These are phyloP conservation scores for Dorcus hopei DNA, from an alignment of 2,888 invertebrate genomes.

Conservation along the genomic window DNA sequence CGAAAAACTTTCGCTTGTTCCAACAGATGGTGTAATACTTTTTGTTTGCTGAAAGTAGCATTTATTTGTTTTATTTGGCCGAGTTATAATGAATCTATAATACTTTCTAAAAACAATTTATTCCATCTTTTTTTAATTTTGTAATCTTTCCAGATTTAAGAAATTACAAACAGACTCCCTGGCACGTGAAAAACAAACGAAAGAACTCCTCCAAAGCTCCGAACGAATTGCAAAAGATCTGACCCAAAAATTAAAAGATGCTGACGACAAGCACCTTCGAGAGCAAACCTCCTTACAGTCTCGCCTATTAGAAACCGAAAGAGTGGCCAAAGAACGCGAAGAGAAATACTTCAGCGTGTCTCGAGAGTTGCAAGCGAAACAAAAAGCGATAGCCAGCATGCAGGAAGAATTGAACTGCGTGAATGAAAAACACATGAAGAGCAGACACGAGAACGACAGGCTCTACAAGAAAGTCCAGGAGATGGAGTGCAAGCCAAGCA, in stretches of 20 bases:
- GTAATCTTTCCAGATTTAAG: slow-evolving; percentile 53
- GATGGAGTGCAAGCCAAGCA: slow-evolving; percentile 43
- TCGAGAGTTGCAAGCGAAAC: slow-evolving; percentile 63
- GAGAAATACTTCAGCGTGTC: slow-evolving; percentile 51
- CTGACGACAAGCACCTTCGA: slow-evolving; percentile 69
- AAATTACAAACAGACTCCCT: slow-evolving; percentile 69
- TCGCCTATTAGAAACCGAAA: slow-evolving; percentile 63
- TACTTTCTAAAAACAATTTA: too few relatives aligned
- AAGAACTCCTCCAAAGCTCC: slow-evolving; percentile 71
- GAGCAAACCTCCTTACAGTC: slow-evolving; percentile 50
- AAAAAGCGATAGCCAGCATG: slow-evolving; percentile 63
- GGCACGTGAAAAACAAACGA: slow-evolving; percentile 70
- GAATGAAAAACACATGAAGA: slow-evolving; percentile 62
- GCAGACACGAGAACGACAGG: slow-evolving; percentile 68
- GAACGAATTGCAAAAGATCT: slow-evolving; percentile 76
- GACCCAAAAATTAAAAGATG: slow-evolving; percentile 66
- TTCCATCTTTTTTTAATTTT: too few relatives aligned
- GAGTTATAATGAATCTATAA: too few relatives aligned
- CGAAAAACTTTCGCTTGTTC: too few relatives aligned
- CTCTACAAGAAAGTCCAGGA: slow-evolving; percentile 71
- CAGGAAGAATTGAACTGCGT: slow-evolving; percentile 66
- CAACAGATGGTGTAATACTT: too few relatives aligned
- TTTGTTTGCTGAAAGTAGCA: too few relatives aligned
- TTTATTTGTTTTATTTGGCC: too few relatives aligned
- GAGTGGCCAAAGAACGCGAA: slow-evolving; percentile 64